Conservation (phyloP, 2,113 vertebrate genomes). For the Axis porcinus region DNA sequence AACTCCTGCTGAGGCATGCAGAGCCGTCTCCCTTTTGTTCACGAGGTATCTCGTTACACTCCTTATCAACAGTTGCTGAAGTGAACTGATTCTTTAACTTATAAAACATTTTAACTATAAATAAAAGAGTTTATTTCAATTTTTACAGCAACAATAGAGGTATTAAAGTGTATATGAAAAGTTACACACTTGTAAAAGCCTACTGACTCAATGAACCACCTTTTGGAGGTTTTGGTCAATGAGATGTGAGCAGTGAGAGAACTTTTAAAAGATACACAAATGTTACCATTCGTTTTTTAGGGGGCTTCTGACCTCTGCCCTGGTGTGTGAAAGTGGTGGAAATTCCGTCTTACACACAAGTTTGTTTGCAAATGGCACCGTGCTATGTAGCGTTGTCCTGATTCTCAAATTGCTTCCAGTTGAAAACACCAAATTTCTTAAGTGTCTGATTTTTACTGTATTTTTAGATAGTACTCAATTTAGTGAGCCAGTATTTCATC, state of each 20-base stretch:
- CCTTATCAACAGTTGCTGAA: background rate
- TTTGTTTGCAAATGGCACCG: background rate
- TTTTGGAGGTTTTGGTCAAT: background rate
- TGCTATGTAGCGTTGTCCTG: background rate
- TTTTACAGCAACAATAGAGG: background rate
- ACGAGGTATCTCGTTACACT: background rate
- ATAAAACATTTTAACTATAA: background rate
- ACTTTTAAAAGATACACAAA: background rate
- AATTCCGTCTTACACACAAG: background rate
- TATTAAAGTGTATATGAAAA: background rate
- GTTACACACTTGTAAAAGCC: background rate
- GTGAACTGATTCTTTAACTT: background rate
- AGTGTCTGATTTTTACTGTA: background rate
- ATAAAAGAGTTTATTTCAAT: background rate
- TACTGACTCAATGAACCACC: background rate
- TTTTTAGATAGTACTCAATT: background rate
- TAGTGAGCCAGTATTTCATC: background rate
- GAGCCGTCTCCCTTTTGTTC: background rate
- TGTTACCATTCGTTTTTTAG: background rate
- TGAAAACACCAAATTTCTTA: background rate
- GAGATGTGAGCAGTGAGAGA: background rate
- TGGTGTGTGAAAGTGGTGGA: background rate
- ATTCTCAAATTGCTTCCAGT: background rate
- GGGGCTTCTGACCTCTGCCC: background rate
- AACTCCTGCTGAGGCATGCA: background rate